These are phyloP conservation scores for Parapristionchus giblindavisi DNA, from an alignment of 2,888 invertebrate genomes.

Conservation along the genomic window DNA sequence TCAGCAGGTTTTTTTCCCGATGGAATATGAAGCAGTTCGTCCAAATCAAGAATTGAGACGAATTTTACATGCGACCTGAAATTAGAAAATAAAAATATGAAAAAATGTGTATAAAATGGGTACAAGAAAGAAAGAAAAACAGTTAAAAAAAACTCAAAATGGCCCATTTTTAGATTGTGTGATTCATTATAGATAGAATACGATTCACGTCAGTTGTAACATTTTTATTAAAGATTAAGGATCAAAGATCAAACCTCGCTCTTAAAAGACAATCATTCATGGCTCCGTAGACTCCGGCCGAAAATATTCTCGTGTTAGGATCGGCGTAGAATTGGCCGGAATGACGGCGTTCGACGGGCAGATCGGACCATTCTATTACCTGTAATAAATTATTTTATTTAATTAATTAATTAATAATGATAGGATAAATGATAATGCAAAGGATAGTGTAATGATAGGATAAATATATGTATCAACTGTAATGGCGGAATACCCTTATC, in stretches of 20 bases:
- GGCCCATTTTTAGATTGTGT: too few species aligned
- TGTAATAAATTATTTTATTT: constrained; percentile 25
- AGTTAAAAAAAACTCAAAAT: too few species aligned
- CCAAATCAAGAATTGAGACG: constrained; percentile 18
- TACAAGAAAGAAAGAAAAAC: background rate
- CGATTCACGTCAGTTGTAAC: too few species aligned
- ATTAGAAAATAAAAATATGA: background rate
- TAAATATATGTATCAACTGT: too few species aligned
- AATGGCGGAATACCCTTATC: too few species aligned
- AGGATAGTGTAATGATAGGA: too few species aligned
- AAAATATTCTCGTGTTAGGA: constrained; percentile 33
- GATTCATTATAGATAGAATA: too few species aligned
- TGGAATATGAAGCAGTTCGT: constrained; percentile 31
- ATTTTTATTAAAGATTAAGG: background rate
- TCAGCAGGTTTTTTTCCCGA: constrained; percentile 19
- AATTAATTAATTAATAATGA: too few species aligned
- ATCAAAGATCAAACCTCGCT: constrained; percentile 22
- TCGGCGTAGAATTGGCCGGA: constrained; percentile 33
- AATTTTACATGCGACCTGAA: constrained; percentile 35
- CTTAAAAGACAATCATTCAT: constrained; percentile 34
- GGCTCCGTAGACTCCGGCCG: constrained; percentile 22
- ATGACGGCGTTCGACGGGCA: constrained; percentile 23
- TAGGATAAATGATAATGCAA: too few species aligned
- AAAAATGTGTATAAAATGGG: constrained; percentile 3
- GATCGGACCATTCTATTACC: constrained; percentile 35